Evolutionary conservation across 2,113 vertebrate species (phyloP).

Genomic region (Hiodon tergisus): DNA sequence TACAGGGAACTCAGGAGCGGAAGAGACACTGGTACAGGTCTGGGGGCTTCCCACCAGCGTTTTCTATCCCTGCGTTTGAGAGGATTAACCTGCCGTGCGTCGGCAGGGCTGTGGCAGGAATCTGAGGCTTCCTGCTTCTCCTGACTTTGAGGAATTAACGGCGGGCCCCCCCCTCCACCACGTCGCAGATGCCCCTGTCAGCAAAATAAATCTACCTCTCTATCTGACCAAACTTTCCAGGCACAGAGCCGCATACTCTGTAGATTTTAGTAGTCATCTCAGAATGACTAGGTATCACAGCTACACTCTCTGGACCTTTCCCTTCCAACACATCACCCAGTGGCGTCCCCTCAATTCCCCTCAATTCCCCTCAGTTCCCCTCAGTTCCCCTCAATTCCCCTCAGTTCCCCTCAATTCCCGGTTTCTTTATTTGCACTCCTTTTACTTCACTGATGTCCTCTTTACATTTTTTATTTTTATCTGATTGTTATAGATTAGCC

Average conservation of each 20-base stretch:
- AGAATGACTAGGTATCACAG: not conserved
- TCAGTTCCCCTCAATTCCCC: not conserved
- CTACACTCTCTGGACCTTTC: not conserved
- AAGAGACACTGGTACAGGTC: slow-evolving; percentile 52
- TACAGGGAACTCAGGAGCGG: slow-evolving; percentile 58
- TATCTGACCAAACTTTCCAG: slow-evolving; percentile 25
- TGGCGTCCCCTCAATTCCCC: not conserved
- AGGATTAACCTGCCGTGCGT: slow-evolving; percentile 47
- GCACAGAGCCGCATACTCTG: not conserved
- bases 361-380: not conserved
- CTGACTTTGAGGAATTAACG: slow-evolving; percentile 67
- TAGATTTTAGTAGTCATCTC: slow-evolving; percentile 5
- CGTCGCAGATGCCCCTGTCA: slow-evolving; percentile 58
- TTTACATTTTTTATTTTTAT: no score
- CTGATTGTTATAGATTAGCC: no score
- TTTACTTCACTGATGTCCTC: no score
- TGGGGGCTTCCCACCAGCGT: slow-evolving; percentile 59
- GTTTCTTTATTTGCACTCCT: no score
- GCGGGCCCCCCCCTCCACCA: slow-evolving; percentile 49
- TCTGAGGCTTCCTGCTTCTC: slow-evolving; percentile 61
- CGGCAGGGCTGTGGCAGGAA: slow-evolving; percentile 43
- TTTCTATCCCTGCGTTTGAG: slow-evolving; percentile 61
- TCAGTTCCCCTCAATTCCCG: no score
- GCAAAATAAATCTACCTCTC: slow-evolving; percentile 46
- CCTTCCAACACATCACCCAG: not conserved